These are phyloP conservation scores for Cantharis lateralis DNA, from an alignment of 2,888 invertebrate species.

Conservation along the genomic window DNA sequence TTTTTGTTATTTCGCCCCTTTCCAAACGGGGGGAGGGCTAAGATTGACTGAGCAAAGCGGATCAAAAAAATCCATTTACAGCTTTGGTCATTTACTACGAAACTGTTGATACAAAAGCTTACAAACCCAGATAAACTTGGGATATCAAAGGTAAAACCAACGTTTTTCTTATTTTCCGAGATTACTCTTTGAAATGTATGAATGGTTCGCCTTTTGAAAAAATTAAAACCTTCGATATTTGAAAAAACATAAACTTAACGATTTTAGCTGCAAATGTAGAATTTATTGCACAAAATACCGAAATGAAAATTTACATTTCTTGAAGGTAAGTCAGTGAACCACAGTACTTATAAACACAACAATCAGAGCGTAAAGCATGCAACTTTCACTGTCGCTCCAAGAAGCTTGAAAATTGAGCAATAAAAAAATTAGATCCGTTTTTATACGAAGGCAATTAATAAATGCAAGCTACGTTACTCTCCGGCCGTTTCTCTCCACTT, in stretches of 20 bases:
- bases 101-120: too few relatives aligned
- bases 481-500: background rate
- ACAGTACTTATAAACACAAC: slow-evolving; percentile 2
- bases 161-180: too few relatives aligned
- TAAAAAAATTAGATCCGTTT: background rate
- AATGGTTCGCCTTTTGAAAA: too few relatives aligned
- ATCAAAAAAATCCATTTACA: too few relatives aligned
- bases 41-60: too few relatives aligned
- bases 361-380: slow-evolving; percentile 14
- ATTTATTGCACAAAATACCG: slow-evolving; percentile 2
- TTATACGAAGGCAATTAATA: background rate
- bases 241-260: background rate
- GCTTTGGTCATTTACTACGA: too few relatives aligned
- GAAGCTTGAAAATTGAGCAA: slow-evolving; percentile 13
- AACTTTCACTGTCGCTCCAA: slow-evolving; percentile 16
- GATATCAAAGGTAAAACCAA: too few relatives aligned
- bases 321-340: slow-evolving; percentile 11
- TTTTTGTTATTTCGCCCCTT: background rate
- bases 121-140: too few relatives aligned
- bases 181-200: too few relatives aligned
- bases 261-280: background rate
- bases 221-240: background rate
- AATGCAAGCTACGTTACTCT: background rate
- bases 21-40: too few relatives aligned
- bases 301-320: slow-evolving; percentile 3